Percentiles rank a stretch among this genome's conserved stretches.
phyloP scores from a whole-genome alignment of 2,888 invertebrate species.

The Drosophila aldrichi region DNA sequence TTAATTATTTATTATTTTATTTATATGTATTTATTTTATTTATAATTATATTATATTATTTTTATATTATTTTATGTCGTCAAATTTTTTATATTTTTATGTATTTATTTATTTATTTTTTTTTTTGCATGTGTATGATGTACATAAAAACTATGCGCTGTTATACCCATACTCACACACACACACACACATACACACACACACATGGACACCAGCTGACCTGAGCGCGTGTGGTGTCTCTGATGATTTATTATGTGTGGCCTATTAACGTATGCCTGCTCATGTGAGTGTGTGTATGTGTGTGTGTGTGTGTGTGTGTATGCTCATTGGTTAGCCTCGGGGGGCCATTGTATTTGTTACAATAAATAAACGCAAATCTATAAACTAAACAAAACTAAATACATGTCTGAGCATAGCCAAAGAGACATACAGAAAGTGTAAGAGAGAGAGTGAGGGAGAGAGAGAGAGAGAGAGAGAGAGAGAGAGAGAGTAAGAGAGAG shows the following conservation, averaged over 20 bases:
- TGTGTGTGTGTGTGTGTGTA: constrained; percentile 1
- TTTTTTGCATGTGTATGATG: constrained; percentile 21
- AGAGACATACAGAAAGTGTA: neutral
- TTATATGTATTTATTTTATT: no score
- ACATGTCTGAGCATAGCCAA: constrained; percentile 51
- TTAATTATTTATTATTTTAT: no score
- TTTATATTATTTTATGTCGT: no score
- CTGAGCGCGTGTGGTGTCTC: constrained; percentile 43
- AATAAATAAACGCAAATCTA: constrained; percentile 80
- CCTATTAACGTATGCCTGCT: constrained; percentile 72
- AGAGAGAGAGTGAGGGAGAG: neutral
- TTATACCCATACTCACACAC: constrained; percentile 30
- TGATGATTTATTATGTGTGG: constrained; percentile 79
- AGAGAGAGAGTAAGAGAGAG: no score
- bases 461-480: neutral
- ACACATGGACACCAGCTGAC: constrained; percentile 26
- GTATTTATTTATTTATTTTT: neutral
- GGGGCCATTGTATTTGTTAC: constrained; percentile 53
- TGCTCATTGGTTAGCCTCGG: constrained; percentile 10
- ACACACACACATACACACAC: no score
- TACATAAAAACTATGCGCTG: constrained; percentile 33
- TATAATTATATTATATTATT: no score
- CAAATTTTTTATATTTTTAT: no score
- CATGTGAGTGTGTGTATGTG: constrained; percentile 9
- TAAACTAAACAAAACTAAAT: constrained; percentile 80